Evolutionary conservation across 2,888 invertebrate species (phyloP).

Genomic region (Drosophila atroscutellata): DNA sequence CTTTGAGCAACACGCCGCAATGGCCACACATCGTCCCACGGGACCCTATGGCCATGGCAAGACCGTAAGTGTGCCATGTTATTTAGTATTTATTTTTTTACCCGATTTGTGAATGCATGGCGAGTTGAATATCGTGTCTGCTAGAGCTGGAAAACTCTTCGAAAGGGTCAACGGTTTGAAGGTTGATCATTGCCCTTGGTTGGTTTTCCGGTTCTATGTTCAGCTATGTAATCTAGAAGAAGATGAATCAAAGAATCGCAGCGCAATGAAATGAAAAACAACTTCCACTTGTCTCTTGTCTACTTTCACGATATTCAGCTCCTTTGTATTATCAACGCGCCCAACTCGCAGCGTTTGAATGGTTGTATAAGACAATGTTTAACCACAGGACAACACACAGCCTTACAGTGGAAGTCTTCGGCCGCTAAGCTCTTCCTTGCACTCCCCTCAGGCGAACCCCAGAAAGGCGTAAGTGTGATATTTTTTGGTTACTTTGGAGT

Average conservation of each 20-base stretch:
- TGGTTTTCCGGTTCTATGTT: constrained; percentile 41
- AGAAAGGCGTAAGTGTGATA: constrained; percentile 87
- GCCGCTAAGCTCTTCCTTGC: constrained; percentile 87
- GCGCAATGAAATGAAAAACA: constrained; percentile 37
- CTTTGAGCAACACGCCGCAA: constrained; percentile 92
- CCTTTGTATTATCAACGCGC: constrained; percentile 85
- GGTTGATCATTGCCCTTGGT: constrained; percentile 7
- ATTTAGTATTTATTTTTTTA: constrained; percentile 3
- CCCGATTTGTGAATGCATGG: constrained; percentile 80
- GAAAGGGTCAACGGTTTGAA: background rate
- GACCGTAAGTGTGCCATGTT: constrained; percentile 81
- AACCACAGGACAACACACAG: constrained; percentile 85
- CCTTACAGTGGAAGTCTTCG: constrained; percentile 86
- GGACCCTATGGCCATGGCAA: constrained; percentile 85
- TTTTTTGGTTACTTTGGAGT: background rate
- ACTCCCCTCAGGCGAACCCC: constrained; percentile 86
- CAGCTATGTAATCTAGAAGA: constrained; percentile 44
- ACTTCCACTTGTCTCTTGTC: constrained; percentile 67
- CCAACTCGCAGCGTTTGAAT: constrained; percentile 85
- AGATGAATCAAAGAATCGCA: constrained; percentile 31
- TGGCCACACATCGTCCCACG: constrained; percentile 87
- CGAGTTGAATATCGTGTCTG: constrained; percentile 84
- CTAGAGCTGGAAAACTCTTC: constrained; percentile 50
- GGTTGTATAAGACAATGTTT: constrained; percentile 86
- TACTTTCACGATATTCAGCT: constrained; percentile 85